A percentile compares a stretch with the other conserved stretches of the same genome.
These are phyloP conservation scores for Polia nebulosa DNA, from an alignment of 2,888 invertebrate species.

Conservation along the genomic window DNA sequence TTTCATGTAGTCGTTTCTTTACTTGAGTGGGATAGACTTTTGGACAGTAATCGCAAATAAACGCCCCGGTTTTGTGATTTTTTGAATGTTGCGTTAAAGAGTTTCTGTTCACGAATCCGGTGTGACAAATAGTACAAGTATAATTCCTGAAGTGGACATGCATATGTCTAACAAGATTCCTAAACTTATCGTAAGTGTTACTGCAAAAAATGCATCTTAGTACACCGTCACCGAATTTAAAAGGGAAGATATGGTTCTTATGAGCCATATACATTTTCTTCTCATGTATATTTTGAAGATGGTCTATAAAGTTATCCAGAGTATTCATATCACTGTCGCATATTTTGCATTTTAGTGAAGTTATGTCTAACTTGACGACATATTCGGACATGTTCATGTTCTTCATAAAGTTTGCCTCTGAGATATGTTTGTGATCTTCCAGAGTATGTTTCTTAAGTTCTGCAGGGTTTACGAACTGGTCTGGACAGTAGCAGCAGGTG, in stretches of 20 bases:
- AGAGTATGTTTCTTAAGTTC: slow-evolving; percentile 75
- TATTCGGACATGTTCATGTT: slow-evolving; percentile 71
- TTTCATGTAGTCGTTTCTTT: slow-evolving; percentile 81
- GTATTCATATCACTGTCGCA: slow-evolving; percentile 53
- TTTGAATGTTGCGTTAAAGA: slow-evolving; percentile 60
- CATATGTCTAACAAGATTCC: slow-evolving; percentile 72
- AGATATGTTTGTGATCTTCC: slow-evolving; percentile 64
- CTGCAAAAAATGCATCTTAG: slow-evolving; percentile 53
- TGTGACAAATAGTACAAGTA: slow-evolving; percentile 68
- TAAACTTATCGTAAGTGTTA: slow-evolving; percentile 51
- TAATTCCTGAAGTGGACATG: slow-evolving; percentile 74
- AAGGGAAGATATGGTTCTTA: slow-evolving; percentile 74
- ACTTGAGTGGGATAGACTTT: slow-evolving; percentile 80
- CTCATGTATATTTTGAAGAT: slow-evolving; percentile 60
- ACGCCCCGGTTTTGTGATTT: slow-evolving; percentile 70
- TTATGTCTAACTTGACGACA: slow-evolving; percentile 77
- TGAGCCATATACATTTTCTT: slow-evolving; percentile 67
- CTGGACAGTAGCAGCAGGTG: slow-evolving; percentile 73
- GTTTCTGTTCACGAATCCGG: slow-evolving; percentile 71
- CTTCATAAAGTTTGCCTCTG: slow-evolving; percentile 70
- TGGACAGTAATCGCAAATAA: slow-evolving; percentile 78
- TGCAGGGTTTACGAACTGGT: slow-evolving; percentile 67
- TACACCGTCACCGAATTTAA: slow-evolving; percentile 70
- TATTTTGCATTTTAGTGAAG: slow-evolving; percentile 60
- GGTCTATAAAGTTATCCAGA: slow-evolving; percentile 62